Evolutionary conservation across 1,140 invertebrate genomes (phyloP).

Genomic region (Lepidurus arcticus): DNA sequence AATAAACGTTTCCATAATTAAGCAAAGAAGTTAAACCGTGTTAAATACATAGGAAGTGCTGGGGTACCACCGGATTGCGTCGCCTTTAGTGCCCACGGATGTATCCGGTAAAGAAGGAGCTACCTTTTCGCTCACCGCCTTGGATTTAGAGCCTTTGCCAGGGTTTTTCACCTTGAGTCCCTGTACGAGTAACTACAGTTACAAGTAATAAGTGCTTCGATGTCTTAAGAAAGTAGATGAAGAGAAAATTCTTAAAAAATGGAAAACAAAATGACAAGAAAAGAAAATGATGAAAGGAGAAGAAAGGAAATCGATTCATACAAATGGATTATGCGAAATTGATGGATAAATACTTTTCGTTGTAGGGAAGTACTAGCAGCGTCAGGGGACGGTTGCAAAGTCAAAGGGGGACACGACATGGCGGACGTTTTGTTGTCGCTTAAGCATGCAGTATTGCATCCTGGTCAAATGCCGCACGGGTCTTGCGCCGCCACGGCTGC

Average conservation of each 20-base stretch:
- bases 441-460: slow-evolving; percentile 80
- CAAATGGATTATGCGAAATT: too few relatives aligned
- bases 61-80: slow-evolving; percentile 27
- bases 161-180: slow-evolving; percentile 34
- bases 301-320: too few relatives aligned
- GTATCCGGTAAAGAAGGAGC: slow-evolving; percentile 28
- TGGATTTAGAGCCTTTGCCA: slow-evolving; percentile 35
- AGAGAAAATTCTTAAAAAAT: too few relatives aligned
- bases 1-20: too few relatives aligned
- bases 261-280: too few relatives aligned
- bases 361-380: not conserved
- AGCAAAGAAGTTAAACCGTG: not conserved
- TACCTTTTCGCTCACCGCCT: slow-evolving; percentile 29
- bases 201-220: not conserved
- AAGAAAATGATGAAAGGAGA: too few relatives aligned
- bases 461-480: slow-evolving; percentile 50
- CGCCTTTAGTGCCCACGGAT: slow-evolving; percentile 21
- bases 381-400: not conserved
- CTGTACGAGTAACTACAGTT: slow-evolving; percentile 11
- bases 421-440: slow-evolving; percentile 77
- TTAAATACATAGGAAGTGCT: slow-evolving; percentile 31
- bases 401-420: slow-evolving; percentile 54
- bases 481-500: not conserved
- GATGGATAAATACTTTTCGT: not conserved
- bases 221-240: too few relatives aligned